Evolutionary conservation across 2,797 vertebrate genomes (phyloP), one percentile per base, ranked within the genome.

Genomic region (Peromyscus melanophrys): DNA sequence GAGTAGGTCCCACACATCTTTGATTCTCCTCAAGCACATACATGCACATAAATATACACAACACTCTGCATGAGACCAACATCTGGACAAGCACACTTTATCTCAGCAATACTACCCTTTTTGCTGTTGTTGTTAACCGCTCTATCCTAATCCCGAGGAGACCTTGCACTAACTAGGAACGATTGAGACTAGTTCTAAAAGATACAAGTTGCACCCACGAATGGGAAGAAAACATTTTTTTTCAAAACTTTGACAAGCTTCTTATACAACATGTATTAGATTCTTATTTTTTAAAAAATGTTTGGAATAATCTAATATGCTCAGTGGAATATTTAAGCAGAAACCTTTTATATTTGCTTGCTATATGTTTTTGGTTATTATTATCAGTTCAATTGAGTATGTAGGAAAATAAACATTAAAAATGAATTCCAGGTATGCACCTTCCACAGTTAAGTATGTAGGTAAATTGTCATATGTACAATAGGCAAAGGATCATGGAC

Each of bases 101-200:
- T 31, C 59, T 12, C 25, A 67, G 69, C 65, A 73, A 81, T 69
- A 88, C 6, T 73, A 34, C 21, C n/a, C 19, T 8, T 43, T 16
- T 82, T 27, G n/a, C 9, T 73, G 63, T 73, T 73, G 21, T 5
- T 81, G 55, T 55, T n/a, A 96, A 94, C 27, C 13, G 40, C 10
- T 96, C 57, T 82, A 25, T 85, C 57, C 34, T 59, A 77, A 17
- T 94, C 10, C n/a, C 16, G n/a, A 95, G 21, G 23, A 94, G 29
- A 89, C 29, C 4, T 89, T 92, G n/a, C 86, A 67, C 17, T 84
- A 80, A 80, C 43, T 78, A 93, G 92, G 29, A 85, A 65, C 95
- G 77, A 80, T 63, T 59, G n/a, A 94, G 34, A 10, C 94, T 95
- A 94, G 85, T 93, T 96, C 90, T 90, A 82, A 90, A 89, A 78